Conservation (phyloP, 35 echinoderm and acorn worm species). For the Heliocidaris tuberculata region DNA sequence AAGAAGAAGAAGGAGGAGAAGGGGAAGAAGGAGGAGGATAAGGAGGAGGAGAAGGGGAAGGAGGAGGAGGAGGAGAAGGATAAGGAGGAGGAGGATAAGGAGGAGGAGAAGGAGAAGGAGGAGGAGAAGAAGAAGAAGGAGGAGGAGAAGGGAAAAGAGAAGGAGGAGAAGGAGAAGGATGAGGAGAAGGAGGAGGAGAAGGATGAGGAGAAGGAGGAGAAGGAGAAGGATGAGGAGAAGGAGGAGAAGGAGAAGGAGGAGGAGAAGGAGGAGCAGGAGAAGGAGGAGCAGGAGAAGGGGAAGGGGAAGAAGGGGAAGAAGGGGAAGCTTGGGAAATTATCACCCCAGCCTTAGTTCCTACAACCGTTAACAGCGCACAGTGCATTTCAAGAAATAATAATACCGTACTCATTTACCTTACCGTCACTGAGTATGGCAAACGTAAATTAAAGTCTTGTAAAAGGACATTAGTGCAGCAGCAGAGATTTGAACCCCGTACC, state of each 20-base stretch:
- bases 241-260: background rate
- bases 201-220: too few species aligned
- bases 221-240: background rate
- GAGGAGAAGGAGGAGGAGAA: conserved; percentile 20
- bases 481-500: too few species aligned
- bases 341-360: too few species aligned
- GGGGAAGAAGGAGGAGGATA: background rate
- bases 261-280: background rate
- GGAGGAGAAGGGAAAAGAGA: background rate
- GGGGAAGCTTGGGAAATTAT: background rate
- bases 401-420: too few species aligned
- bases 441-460: too few species aligned
- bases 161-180: background rate
- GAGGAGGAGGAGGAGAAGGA: background rate
- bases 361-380: too few species aligned
- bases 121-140: background rate
- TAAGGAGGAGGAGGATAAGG: too few species aligned
- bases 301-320: conserved; percentile 5
- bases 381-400: too few species aligned
- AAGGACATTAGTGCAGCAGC: too few species aligned
- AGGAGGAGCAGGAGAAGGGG: background rate
- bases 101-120: too few species aligned
- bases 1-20: background rate
- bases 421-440: too few species aligned
- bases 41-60: background rate